phyloP scores from a whole-genome alignment of 2,888 invertebrate genomes.

The Leptinotarsa rubiginosa region DNA sequence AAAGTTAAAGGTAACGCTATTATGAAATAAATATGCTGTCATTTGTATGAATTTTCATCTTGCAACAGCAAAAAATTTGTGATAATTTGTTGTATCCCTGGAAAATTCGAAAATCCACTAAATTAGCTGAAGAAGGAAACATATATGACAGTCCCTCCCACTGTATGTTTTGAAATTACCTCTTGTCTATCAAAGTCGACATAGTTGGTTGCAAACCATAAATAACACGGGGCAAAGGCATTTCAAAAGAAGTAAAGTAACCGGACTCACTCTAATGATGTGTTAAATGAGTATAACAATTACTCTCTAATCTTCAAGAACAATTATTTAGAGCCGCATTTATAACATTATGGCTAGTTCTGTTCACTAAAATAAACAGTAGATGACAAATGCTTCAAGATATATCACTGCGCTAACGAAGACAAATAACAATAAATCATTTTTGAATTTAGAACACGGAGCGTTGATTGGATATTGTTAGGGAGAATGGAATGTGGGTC shows the following conservation, averaged over 20 bases:
- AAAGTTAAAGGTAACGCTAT: too few species aligned
- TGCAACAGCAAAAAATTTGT: too few species aligned
- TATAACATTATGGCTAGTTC: conserved; percentile 27
- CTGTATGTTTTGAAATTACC: not conserved
- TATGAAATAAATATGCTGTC: too few species aligned
- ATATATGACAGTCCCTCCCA: not conserved
- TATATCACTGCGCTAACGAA: conserved; percentile 31
- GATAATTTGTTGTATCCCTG: too few species aligned
- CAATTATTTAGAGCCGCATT: conserved; percentile 36
- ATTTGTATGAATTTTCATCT: too few species aligned
- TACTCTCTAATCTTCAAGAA: conserved; percentile 41
- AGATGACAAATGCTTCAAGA: conserved; percentile 31
- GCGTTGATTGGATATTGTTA: conserved; percentile 22
- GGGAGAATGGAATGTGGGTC: conserved; percentile 19
- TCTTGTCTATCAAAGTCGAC: not conserved
- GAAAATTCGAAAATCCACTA: too few species aligned
- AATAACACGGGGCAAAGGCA: not conserved
- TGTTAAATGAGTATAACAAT: conserved; percentile 39
- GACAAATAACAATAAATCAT: conserved; percentile 31
- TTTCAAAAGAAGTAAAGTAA: conserved; percentile 28
- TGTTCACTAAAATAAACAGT: conserved; percentile 19
- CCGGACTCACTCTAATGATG: conserved; percentile 37
- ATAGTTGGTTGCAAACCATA: not conserved
- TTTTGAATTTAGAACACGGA: conserved; percentile 31
- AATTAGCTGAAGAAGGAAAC: too few species aligned